Evolutionary conservation across 2,888 invertebrate species (phyloP).

Genomic region (Holacanthella duospinosa): DNA sequence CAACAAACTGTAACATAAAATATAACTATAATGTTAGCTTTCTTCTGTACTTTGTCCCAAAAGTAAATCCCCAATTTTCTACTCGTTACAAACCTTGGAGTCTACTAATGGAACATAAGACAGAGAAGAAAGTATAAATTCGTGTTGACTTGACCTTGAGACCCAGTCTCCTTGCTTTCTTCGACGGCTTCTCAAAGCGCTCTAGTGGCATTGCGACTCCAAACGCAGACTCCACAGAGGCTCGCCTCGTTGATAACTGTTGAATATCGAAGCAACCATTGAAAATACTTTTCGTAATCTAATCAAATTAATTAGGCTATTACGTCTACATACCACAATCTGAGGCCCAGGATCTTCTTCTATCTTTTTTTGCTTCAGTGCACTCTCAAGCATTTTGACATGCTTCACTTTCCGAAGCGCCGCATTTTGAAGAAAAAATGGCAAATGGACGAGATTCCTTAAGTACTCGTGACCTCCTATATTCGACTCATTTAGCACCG

Average conservation of each 20-base stretch:
- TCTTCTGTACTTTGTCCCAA: too few species aligned
- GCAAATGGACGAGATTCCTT: slow-evolving; percentile 90
- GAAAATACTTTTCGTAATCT: too few species aligned
- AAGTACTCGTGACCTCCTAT: slow-evolving; percentile 77
- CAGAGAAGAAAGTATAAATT: not conserved
- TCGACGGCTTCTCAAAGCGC: slow-evolving; percentile 31
- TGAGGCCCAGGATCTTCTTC: slow-evolving; percentile 38
- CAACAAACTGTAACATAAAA: too few species aligned
- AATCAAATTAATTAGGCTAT: not conserved
- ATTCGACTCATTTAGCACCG: slow-evolving; percentile 77
- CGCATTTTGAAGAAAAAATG: slow-evolving; percentile 95
- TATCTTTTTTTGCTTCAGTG: slow-evolving; percentile 29
- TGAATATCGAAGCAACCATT: not conserved
- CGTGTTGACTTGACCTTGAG: too few species aligned
- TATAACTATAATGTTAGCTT: too few species aligned
- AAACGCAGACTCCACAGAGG: slow-evolving; percentile 37
- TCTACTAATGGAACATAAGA: too few species aligned
- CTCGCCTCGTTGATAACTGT: slow-evolving; percentile 17
- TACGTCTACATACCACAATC: slow-evolving; percentile 23
- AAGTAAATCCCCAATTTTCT: too few species aligned
- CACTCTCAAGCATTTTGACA: slow-evolving; percentile 36
- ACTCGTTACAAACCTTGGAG: too few species aligned
- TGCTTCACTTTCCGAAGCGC: slow-evolving; percentile 74
- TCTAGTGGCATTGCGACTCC: slow-evolving; percentile 29
- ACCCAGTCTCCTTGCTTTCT: slow-evolving; percentile 57